Conservation (phyloP, 2,888 invertebrate species). For the Acronicta aceris region DNA sequence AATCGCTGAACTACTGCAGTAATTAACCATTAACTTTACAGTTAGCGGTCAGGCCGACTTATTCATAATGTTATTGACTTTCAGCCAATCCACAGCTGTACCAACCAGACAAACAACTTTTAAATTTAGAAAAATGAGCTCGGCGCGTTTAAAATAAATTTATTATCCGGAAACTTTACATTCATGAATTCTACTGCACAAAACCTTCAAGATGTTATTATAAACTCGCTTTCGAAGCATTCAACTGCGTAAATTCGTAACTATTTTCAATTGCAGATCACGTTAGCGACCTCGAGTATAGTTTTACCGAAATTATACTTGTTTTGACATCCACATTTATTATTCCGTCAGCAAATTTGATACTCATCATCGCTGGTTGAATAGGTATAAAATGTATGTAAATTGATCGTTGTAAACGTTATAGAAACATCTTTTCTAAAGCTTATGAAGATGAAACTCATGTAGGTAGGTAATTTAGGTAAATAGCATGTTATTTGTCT, state of each 20-base stretch:
- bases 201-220: conserved; percentile 5
- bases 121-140: conserved; percentile 37
- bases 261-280: conserved; percentile 61
- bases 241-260: conserved; percentile 11
- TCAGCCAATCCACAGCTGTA: conserved; percentile 36
- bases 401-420: conserved; percentile 4
- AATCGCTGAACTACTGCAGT: conserved; percentile 61
- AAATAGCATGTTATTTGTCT: conserved; percentile 19
- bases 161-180: conserved; percentile 25
- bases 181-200: conserved; percentile 18
- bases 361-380: conserved; percentile 5
- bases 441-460: neutral
- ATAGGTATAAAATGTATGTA: conserved; percentile 11
- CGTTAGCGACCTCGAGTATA: conserved; percentile 70
- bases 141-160: conserved; percentile 19
- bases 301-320: conserved; percentile 69
- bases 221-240: conserved; percentile 1
- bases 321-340: conserved; percentile 67
- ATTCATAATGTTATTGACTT: conserved; percentile 57
- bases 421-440: neutral
- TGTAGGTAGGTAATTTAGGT: conserved; percentile 3
- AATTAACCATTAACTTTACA: conserved; percentile 64
- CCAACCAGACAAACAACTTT: conserved; percentile 37
- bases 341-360: conserved; percentile 13
- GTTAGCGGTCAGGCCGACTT: conserved; percentile 49